These are phyloP conservation scores for Harpalus rufipes DNA, from an alignment of 2,888 invertebrate species.

Conservation along the genomic window DNA sequence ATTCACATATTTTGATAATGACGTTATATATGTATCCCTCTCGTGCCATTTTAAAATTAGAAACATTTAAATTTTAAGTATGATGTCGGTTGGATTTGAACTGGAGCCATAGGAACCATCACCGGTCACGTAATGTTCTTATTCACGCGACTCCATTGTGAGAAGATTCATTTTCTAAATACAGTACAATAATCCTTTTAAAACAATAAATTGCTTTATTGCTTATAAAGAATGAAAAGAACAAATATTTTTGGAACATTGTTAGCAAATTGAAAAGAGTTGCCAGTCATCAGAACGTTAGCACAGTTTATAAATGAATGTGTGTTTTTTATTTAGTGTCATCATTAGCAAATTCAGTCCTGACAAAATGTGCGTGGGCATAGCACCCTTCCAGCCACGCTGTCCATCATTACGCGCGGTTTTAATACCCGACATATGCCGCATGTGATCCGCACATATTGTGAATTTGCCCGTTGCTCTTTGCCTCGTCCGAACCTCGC, in stretches of 20 bases:
- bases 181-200: no score
- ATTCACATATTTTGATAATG: no score
- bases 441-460: neutral
- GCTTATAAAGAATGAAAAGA: no score
- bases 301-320: neutral
- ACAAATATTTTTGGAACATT: neutral
- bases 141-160: no score
- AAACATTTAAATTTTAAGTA: no score
- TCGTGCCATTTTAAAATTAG: no score
- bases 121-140: no score
- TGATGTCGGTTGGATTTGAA: no score
- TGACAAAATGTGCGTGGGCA: neutral
- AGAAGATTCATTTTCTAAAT: no score
- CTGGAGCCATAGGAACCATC: no score
- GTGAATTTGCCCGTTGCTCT: constrained; percentile 6
- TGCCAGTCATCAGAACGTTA: neutral
- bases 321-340: neutral
- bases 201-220: no score
- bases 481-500: neutral
- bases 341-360: constrained; percentile 1
- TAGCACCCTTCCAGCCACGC: neutral
- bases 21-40: no score
- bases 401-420: constrained; percentile 31
- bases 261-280: neutral
- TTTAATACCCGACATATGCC: constrained; percentile 26